These are phyloP conservation scores for Dermolepida albohirtum DNA, from an alignment of 2,888 invertebrate species.

Conservation along the genomic window DNA sequence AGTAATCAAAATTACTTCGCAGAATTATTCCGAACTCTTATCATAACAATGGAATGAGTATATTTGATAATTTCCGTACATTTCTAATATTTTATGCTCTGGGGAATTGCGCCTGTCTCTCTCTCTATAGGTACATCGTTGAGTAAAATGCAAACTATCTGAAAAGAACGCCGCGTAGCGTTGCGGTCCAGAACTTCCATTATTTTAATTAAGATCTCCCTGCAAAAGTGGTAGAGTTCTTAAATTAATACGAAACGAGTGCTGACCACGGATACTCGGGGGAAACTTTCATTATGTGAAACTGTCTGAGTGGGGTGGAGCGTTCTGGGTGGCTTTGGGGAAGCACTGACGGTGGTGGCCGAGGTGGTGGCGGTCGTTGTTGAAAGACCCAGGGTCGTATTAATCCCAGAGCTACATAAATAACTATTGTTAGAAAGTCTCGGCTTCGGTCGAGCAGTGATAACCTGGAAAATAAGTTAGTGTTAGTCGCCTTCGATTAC, in stretches of 20 bases:
- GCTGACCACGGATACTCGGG: conserved; percentile 46
- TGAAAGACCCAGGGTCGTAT: too few species aligned
- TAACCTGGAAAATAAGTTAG: too few species aligned
- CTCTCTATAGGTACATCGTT: background rate
- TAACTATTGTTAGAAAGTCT: too few species aligned
- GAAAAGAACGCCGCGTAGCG: background rate
- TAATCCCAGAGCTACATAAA: too few species aligned
- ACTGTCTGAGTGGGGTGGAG: background rate
- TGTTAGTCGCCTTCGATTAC: too few species aligned
- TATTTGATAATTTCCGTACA: too few species aligned
- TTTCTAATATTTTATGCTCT: too few species aligned
- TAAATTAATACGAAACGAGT: conserved; percentile 44
- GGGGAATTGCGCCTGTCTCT: background rate
- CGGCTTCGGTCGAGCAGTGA: too few species aligned
- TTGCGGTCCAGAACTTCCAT: conserved; percentile 22
- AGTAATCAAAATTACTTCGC: too few species aligned
- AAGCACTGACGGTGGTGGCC: background rate
- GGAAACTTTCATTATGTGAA: conserved; percentile 44
- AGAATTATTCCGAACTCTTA: too few species aligned
- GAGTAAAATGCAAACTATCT: conserved; percentile 2
- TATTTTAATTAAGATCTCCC: conserved; percentile 45
- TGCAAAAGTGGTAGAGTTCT: conserved; percentile 27
- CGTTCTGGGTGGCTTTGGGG: background rate
- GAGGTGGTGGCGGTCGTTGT: conserved; percentile 31
- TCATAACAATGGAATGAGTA: too few species aligned